These are phyloP conservation scores for Ophthalmolycus amberensis DNA, from an alignment of 2,113 vertebrate genomes.

Conservation along the genomic window DNA sequence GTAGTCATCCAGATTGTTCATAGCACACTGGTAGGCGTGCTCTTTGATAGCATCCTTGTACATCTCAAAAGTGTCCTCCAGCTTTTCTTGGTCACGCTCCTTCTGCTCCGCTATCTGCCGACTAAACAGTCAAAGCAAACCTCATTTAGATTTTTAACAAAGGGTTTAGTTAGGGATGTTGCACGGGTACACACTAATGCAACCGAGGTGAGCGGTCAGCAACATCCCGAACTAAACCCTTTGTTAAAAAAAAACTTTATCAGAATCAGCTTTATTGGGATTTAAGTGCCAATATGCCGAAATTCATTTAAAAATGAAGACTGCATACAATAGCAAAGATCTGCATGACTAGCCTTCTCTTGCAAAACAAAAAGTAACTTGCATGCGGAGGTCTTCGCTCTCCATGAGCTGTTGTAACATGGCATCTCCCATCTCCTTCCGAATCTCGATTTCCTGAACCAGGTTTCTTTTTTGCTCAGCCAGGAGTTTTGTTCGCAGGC, in stretches of 20 bases:
- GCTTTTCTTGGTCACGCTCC: conserved; percentile 88
- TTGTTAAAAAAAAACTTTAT: too few species aligned
- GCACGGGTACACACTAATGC: neutral
- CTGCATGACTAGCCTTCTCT: neutral
- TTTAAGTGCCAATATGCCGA: neutral
- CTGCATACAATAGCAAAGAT: neutral
- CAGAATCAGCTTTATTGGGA: too few species aligned
- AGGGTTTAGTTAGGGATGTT: neutral
- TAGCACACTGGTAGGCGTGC: conserved; percentile 88
- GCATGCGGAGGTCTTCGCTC: conserved; percentile 87
- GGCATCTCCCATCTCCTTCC: conserved; percentile 91
- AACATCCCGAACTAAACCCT: too few species aligned
- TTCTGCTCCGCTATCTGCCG: conserved; percentile 88
- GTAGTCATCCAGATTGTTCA: conserved; percentile 88
- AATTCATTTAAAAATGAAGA: neutral
- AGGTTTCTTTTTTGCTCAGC: conserved; percentile 86
- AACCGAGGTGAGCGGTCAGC: too few species aligned
- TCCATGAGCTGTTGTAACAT: conserved; percentile 89
- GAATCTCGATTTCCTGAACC: conserved; percentile 89
- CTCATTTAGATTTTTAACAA: neutral
- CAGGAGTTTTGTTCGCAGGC: conserved; percentile 82
- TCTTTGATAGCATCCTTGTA: conserved; percentile 93
- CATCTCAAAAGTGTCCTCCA: conserved; percentile 91
- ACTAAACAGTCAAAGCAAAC: conserved; percentile 67
- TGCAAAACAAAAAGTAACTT: neutral